Percentiles rank a stretch among this genome's conserved stretches.
phyloP scores from a whole-genome alignment of 92 coral and sea anemone genomes.

The Montipora capitata region DNA sequence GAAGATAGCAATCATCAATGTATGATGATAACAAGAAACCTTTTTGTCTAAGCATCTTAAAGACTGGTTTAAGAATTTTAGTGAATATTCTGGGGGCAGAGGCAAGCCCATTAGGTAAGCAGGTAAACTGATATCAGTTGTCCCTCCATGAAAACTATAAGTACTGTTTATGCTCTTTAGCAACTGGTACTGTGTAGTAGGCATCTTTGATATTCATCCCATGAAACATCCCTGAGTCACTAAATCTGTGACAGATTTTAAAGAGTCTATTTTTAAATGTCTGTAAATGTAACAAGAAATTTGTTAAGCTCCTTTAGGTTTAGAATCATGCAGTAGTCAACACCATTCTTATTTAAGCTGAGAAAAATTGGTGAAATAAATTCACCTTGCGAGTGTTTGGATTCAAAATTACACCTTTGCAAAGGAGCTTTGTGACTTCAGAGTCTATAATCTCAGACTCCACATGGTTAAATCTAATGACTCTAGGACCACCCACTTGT shows the following conservation, averaged over 20 bases:
- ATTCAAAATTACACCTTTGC: slow-evolving; percentile 38
- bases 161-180: slow-evolving; percentile 49
- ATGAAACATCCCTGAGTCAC: slow-evolving; percentile 70
- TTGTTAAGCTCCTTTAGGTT: slow-evolving; percentile 3
- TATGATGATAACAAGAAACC: slow-evolving; percentile 57
- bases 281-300: slow-evolving; percentile 41
- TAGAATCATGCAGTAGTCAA: slow-evolving; percentile 52
- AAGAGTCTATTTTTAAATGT: not conserved
- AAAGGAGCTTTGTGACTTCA: slow-evolving; percentile 41
- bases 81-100: slow-evolving; percentile 67
- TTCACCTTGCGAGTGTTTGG: slow-evolving; percentile 37
- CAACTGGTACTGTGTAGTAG: slow-evolving; percentile 52
- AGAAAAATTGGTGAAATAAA: slow-evolving; percentile 42
- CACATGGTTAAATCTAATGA: slow-evolving; percentile 36
- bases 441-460: slow-evolving; percentile 43
- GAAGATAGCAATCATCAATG: slow-evolving; percentile 73
- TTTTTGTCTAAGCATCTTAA: slow-evolving; percentile 44
- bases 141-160: slow-evolving; percentile 60
- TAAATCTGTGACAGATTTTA: slow-evolving; percentile 36
- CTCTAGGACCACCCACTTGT: slow-evolving; percentile 46
- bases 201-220: slow-evolving; percentile 47
- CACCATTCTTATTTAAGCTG: slow-evolving; percentile 49
- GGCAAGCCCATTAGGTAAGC: slow-evolving; percentile 73
- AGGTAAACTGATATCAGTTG: slow-evolving; percentile 67
- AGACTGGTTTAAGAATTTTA: slow-evolving; percentile 70